phyloP scores from a whole-genome alignment of 2,113 vertebrate genomes.

The Colinus virginianus region DNA sequence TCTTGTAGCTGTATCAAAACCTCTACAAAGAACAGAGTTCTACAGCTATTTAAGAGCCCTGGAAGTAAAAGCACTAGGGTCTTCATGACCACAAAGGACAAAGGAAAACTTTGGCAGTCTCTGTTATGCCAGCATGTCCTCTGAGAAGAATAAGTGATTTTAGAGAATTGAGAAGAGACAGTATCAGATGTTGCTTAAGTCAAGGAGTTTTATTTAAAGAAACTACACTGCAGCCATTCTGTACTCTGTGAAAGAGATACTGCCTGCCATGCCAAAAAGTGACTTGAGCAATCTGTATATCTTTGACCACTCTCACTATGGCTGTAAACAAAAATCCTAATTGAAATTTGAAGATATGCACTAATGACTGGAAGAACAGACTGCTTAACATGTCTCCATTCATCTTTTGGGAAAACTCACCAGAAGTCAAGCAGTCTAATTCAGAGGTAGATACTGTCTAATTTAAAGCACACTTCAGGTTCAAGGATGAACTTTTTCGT shows the following conservation, averaged over 20 bases:
- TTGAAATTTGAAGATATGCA: neutral
- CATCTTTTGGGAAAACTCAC: neutral
- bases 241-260: neutral
- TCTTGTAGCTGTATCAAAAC: neutral
- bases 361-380: neutral
- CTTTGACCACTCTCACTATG: neutral
- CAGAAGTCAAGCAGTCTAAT: neutral
- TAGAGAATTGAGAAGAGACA: neutral
- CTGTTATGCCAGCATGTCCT: neutral
- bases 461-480: neutral
- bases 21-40: neutral
- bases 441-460: neutral
- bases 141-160: neutral
- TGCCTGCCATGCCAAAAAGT: neutral
- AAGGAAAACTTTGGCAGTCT: neutral
- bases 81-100: neutral
- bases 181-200: neutral
- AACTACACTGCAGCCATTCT: neutral
- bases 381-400: neutral
- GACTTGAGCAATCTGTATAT: neutral
- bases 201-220: neutral
- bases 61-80: neutral
- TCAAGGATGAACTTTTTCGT: neutral
- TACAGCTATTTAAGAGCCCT: neutral
- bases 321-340: neutral